Evolutionary conservation across 2,888 invertebrate species (phyloP).

Genomic region (Hecatera dysodea): DNA sequence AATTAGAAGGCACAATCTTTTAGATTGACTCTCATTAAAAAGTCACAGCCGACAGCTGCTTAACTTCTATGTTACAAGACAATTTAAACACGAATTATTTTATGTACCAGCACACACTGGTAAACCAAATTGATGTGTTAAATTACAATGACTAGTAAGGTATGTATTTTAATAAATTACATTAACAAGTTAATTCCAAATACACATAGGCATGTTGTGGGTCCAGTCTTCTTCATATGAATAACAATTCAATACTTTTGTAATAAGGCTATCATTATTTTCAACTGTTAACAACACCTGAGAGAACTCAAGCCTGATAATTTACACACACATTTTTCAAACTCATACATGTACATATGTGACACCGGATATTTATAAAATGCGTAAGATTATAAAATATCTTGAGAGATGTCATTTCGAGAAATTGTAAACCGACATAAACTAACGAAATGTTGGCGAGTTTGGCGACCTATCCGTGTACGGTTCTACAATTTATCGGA

Average conservation of each 20-base stretch:
- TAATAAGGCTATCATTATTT: conserved; percentile 27
- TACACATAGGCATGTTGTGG: conserved; percentile 44
- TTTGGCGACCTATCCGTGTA: too few relatives aligned
- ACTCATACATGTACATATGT: too few relatives aligned
- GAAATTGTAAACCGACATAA: too few relatives aligned
- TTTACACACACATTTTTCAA: conserved; percentile 8
- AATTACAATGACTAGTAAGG: conserved; percentile 57
- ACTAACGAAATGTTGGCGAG: too few relatives aligned
- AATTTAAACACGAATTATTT: conserved; percentile 32
- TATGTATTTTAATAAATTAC: conserved; percentile 37
- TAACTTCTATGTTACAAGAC: conserved; percentile 32
- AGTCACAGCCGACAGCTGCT: conserved; percentile 44
- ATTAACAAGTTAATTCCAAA: conserved; percentile 34
- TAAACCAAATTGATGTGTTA: conserved; percentile 24
- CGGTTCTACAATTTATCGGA: too few relatives aligned
- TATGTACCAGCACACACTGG: conserved; percentile 25
- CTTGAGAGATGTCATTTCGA: too few relatives aligned
- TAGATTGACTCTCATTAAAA: conserved; percentile 68
- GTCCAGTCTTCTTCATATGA: conserved; percentile 62
- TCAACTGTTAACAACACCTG: conserved; percentile 7
- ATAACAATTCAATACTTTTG: conserved; percentile 43
- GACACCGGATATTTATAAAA: too few relatives aligned
- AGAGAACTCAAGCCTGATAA: conserved; percentile 3
- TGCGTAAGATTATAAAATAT: too few relatives aligned
- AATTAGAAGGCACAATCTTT: conserved; percentile 75